Base-by-base conservation (phyloP, 2,888 invertebrate species). In the Spodoptera picta region DNA sequence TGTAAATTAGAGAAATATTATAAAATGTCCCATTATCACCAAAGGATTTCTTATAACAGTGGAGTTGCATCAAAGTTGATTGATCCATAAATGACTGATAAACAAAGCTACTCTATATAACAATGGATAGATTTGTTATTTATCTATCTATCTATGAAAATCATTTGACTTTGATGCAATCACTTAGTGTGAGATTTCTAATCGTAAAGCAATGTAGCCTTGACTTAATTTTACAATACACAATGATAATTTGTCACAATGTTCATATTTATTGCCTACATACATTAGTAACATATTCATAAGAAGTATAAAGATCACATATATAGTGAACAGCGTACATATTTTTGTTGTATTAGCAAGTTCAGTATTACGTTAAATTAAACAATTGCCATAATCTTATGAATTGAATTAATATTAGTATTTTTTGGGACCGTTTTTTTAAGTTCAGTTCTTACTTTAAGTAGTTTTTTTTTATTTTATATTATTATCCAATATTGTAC, bases 331-430 rank as follows among this genome's bases (percentile, higher is more conserved):
- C 89, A 84, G 85, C 89, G 89, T 92, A 91, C 91, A 91, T 91
- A 89, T 86, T 88, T 80, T 90, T 92, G 92, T 93, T 93, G 94
- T 94, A 93, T 93, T 93, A 94, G 92, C 90, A 87, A 90, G 88
- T 91, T 92, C 94, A 94, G 94, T 94, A 94, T 94, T 94, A 94
- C 88, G 86, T 90, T 90, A 83, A 84, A 86, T 75, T 90, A 83
- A 85, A 86, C 76, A 87, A 92, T 90, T 91, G 94, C 94, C 94
- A 94, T 94, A 94, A 89, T 90, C 90, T 92, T 92, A 89, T 85
- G 91, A 90, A 92, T 93, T 90, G 90, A 90, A 88, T 87, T 77
- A 79, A 85, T 73, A 86, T 89, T 87, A 87, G 88, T 86, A 83
- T 88, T 76, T 19, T 85, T 83, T 65, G 76, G 85, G 83, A 88